These are phyloP conservation scores for Drosophila yooni DNA, from an alignment of 2,888 invertebrate species.

Conservation along the genomic window DNA sequence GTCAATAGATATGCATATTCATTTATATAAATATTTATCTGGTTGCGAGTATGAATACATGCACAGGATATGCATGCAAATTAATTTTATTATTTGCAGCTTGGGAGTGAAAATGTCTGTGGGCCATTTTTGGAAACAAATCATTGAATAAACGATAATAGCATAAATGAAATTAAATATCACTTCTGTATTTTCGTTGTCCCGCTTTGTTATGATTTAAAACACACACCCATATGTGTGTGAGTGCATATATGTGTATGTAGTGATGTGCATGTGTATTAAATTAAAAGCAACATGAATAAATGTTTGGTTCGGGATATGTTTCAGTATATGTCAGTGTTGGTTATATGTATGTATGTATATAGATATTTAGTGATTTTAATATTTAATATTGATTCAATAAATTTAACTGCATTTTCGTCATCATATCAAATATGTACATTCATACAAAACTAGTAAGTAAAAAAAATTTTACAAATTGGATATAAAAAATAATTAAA, in stretches of 20 bases:
- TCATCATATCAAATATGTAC: neutral
- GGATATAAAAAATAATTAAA: neutral
- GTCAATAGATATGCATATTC: neutral
- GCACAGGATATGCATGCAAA: conserved; percentile 7
- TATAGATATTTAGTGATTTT: neutral
- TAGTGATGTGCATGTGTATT: neutral
- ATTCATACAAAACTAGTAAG: too few species aligned
- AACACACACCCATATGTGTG: neutral
- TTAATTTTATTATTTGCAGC: conserved; percentile 14
- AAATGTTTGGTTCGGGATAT: neutral
- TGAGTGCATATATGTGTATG: neutral
- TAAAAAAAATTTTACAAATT: neutral
- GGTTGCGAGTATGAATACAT: conserved; percentile 1
- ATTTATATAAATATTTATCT: conserved; percentile 11
- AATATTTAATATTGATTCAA: neutral
- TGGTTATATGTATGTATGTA: neutral
- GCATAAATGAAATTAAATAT: conserved; percentile 25
- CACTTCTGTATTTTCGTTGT: conserved; percentile 17
- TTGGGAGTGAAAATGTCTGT: neutral
- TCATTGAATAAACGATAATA: conserved; percentile 26
- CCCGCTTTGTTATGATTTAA: conserved; percentile 6
- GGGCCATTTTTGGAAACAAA: neutral
- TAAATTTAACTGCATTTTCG: neutral
- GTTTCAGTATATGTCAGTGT: neutral
- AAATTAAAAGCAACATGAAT: neutral